A percentile compares a stretch with the other conserved stretches of the same genome.
These are phyloP conservation scores for Enteromius trimaculatus DNA, from an alignment of 2,797 vertebrate genomes.

Conservation along the genomic window DNA sequence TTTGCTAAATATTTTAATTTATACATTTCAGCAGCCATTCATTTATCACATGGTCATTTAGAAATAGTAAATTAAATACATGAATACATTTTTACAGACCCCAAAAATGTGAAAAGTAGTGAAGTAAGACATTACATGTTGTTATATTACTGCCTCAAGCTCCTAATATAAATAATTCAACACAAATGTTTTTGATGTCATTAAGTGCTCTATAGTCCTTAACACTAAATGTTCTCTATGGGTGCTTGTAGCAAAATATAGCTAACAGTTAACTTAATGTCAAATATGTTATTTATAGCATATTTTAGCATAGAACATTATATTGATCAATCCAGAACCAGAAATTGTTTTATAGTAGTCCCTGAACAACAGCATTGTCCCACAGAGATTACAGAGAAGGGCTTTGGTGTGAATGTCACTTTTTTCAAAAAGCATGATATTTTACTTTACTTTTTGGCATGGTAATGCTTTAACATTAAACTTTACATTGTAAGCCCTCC, in stretches of 20 bases:
- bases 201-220: not conserved
- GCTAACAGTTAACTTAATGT: not conserved
- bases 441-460: not conserved
- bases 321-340: not conserved
- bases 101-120: not conserved
- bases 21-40: not conserved
- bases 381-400: constrained; percentile 20
- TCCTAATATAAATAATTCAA: not conserved
- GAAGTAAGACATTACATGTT: not conserved
- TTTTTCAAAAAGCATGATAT: constrained; percentile 14
- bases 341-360: constrained; percentile 1
- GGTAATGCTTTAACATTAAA: not conserved
- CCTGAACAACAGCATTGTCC: constrained; percentile 34
- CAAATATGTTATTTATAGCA: not conserved
- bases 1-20: not conserved
- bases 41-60: not conserved
- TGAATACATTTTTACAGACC: not conserved
- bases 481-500: not conserved
- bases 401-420: not conserved
- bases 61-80: not conserved
- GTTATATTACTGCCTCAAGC: too few species aligned
- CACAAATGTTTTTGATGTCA: too few species aligned
- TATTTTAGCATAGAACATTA: not conserved
- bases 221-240: not conserved
- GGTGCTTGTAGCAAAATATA: not conserved